These are phyloP conservation scores for Spheniscus mendiculus DNA, from an alignment of 2,113 vertebrate species.

Conservation along the genomic window DNA sequence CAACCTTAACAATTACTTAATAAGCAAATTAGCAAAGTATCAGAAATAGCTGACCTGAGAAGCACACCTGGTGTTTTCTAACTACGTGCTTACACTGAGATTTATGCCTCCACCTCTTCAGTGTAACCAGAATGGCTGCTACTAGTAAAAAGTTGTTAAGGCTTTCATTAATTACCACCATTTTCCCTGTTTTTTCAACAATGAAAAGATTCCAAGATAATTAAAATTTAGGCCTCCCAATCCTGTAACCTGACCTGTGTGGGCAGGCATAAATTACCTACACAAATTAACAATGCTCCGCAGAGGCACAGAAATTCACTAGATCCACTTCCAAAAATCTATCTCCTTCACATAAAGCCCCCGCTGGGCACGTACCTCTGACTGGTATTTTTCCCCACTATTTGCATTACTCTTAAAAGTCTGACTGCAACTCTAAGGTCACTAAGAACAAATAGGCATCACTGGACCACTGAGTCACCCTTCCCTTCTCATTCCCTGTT, in stretches of 20 bases:
- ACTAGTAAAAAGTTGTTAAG: background rate
- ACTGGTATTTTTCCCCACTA: background rate
- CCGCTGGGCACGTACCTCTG: accelerated
- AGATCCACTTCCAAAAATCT: background rate
- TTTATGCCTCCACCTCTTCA: background rate
- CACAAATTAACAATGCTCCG: background rate
- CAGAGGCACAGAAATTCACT: background rate
- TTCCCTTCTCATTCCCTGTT: background rate
- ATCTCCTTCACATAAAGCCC: accelerated
- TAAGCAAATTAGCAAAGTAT: background rate
- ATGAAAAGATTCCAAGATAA: background rate
- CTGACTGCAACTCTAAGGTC: background rate
- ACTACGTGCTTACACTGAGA: background rate
- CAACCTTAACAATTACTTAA: background rate
- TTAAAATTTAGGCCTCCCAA: background rate
- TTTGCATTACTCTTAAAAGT: background rate
- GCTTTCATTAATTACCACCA: background rate
- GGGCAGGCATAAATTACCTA: background rate
- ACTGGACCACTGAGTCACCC: background rate
- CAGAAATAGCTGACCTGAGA: background rate
- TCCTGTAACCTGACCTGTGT: background rate
- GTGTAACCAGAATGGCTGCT: background rate
- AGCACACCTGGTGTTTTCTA: background rate
- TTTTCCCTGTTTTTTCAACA: background rate
- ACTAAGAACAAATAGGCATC: background rate